Percentiles rank a stretch among this genome's conserved stretches.
Conservation (phyloP, 2,888 invertebrate species). For the Latrodectus hesperus region DNA sequence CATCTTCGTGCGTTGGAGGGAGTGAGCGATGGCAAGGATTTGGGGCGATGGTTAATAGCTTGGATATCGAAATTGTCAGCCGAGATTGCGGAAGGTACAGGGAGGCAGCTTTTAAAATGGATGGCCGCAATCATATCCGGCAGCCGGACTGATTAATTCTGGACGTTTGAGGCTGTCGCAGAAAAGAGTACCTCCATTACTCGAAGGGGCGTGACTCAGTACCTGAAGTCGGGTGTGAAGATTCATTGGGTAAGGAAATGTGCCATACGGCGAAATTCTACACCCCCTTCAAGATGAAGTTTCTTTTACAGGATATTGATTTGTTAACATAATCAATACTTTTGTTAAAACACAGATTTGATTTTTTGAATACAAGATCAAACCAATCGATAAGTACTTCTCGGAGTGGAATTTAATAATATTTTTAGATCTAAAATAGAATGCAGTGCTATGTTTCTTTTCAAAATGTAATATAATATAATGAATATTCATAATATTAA, state of each 20-base stretch:
- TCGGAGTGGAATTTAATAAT: too few relatives aligned
- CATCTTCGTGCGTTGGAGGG: background rate
- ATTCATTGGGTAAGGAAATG: conserved; percentile 9
- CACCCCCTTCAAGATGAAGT: background rate
- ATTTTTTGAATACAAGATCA: too few relatives aligned
- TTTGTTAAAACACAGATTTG: background rate
- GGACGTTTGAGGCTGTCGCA: conserved; percentile 1
- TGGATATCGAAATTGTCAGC: conserved; percentile 34
- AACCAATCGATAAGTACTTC: too few relatives aligned
- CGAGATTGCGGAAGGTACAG: conserved; percentile 4
- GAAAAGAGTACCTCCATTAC: background rate
- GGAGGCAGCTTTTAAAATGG: conserved; percentile 32
- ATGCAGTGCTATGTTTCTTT: too few relatives aligned
- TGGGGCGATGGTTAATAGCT: conserved; percentile 31
- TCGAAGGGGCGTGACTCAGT: conserved; percentile 23
- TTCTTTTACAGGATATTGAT: background rate
- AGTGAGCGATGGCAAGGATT: conserved; percentile 12
- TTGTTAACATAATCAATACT: background rate
- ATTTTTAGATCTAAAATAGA: too few relatives aligned
- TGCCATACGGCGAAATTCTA: background rate
- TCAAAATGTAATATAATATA: too few relatives aligned
- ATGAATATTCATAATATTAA: too few relatives aligned
- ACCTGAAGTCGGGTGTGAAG: conserved; percentile 4
- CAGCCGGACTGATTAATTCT: conserved; percentile 38
- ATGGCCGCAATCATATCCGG: conserved; percentile 52